Conservation (phyloP, 2,113 vertebrate species). For the Ailurus styani region DNA sequence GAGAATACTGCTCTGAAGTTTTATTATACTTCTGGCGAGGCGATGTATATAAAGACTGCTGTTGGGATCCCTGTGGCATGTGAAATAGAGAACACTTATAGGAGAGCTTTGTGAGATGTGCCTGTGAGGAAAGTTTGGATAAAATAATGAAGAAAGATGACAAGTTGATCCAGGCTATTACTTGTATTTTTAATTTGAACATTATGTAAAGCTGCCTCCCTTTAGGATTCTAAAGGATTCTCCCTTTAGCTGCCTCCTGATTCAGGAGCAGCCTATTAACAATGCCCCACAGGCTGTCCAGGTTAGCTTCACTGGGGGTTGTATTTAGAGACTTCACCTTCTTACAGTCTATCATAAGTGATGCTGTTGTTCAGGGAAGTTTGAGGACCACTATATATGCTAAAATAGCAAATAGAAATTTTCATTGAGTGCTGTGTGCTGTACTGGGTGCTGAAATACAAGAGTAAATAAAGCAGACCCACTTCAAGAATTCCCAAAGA, state of each 20-base stretch:
- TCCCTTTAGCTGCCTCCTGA: no score
- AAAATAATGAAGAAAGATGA: not conserved
- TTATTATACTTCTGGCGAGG: not conserved
- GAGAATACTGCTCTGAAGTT: not conserved
- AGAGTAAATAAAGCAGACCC: not conserved
- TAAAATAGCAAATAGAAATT: not conserved
- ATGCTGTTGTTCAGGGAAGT: not conserved
- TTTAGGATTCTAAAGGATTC: no score
- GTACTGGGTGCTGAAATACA: not conserved
- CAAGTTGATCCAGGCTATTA: not conserved
- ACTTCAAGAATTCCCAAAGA: not conserved
- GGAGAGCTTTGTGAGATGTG: not conserved
- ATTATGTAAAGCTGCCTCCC: not conserved
- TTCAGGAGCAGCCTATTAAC: not conserved
- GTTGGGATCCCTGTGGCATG: not conserved
- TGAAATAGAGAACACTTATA: not conserved
- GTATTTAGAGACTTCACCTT: not conserved
- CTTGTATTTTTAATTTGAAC: constrained; percentile 46
- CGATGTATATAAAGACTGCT: not conserved
- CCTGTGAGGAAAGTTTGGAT: not conserved
- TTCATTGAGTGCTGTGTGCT: not conserved
- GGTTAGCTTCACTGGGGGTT: not conserved
- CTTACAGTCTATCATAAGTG: not conserved
- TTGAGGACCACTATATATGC: not conserved
- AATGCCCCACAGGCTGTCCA: not conserved